phyloP scores from a whole-genome alignment of 2,797 vertebrate genomes.

The Kryptolebias ocellatus region DNA sequence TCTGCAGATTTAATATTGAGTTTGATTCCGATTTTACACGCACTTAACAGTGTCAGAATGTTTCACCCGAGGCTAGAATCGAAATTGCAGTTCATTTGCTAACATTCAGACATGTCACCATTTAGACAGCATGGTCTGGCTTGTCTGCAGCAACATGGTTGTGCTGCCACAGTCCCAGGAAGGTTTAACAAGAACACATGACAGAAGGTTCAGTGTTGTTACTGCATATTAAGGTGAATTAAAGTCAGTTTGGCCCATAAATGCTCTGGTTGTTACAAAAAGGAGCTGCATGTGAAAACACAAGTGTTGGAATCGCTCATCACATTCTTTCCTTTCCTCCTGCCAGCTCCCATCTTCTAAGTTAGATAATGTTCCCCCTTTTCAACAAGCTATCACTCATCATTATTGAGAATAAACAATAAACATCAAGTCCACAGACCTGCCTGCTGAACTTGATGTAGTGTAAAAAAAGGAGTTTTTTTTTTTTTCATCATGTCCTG shows the following conservation, averaged over 20 bases:
- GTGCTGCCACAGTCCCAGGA: neutral
- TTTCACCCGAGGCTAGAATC: slow-evolving; percentile 5
- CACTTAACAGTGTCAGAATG: neutral
- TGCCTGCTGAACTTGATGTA: neutral
- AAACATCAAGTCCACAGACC: neutral
- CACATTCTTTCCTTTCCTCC: neutral
- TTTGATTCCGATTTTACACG: neutral
- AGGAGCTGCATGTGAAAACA: neutral
- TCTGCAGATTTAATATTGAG: neutral
- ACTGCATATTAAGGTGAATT: neutral
- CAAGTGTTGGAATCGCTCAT: neutral
- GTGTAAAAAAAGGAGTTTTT: neutral
- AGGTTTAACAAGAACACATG: neutral
- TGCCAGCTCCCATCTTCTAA: neutral
- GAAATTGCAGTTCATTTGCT: neutral
- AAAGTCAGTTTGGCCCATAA: no score
- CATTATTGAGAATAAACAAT: neutral
- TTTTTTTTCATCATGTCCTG: slow-evolving; percentile 1
- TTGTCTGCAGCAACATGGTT: neutral
- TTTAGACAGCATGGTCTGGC: neutral
- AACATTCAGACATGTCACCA: neutral
- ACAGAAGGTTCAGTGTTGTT: neutral
- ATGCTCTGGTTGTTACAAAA: no score
- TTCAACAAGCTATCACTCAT: neutral
- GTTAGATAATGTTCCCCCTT: neutral